These are phyloP conservation scores for Calliopsis andreniformis DNA, from an alignment of 1,140 invertebrate species.

Conservation along the genomic window DNA sequence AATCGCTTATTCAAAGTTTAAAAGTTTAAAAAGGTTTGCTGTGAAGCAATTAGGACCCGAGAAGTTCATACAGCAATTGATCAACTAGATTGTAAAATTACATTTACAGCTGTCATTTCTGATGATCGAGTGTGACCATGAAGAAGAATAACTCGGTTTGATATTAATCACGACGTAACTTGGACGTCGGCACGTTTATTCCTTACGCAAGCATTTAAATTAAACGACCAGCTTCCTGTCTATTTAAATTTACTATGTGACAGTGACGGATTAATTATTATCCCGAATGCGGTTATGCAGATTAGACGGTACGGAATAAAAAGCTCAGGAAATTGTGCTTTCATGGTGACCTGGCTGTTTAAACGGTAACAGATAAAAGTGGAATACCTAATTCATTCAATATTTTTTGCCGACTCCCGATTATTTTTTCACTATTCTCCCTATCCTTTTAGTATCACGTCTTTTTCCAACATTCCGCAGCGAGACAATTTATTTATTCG, in stretches of 20 bases:
- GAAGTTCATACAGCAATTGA: background rate
- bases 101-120: background rate
- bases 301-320: background rate
- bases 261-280: conserved; percentile 43
- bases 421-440: too few species aligned
- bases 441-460: too few species aligned
- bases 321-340: conserved; percentile 5
- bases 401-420: too few species aligned
- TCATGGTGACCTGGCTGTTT: background rate
- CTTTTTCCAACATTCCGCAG: too few species aligned
- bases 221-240: conserved; percentile 31
- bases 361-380: background rate
- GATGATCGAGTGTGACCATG: conserved; percentile 8
- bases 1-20: too few species aligned
- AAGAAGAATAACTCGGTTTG: conserved; percentile 9
- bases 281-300: conserved; percentile 12
- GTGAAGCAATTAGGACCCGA: background rate
- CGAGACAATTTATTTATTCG: background rate
- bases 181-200: conserved; percentile 20
- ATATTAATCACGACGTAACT: conserved; percentile 25
- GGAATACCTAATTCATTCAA: too few species aligned
- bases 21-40: too few species aligned
- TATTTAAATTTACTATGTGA: conserved; percentile 37
- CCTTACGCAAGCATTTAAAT: conserved; percentile 35
- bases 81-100: background rate